Base-by-base conservation (phyloP, 2,113 vertebrate species). In the Lophotis ruficrista region DNA sequence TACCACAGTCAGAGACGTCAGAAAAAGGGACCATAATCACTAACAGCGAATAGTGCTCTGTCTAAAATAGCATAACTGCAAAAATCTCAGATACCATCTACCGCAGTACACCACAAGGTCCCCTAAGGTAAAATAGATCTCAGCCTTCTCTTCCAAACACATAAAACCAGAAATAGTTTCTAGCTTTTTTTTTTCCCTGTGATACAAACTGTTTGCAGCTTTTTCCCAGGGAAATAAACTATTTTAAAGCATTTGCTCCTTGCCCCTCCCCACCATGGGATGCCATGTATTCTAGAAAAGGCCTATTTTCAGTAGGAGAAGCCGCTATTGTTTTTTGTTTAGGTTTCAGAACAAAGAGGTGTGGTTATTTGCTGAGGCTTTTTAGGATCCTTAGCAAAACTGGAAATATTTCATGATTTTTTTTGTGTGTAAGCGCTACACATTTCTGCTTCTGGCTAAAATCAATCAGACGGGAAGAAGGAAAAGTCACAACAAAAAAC, bases 111-210 rank as follows among this genome's bases (percentile, higher is more conserved):
- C 86, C 91, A 64, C 94, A 62, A 85, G 77, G 92, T 93, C 90
- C 96, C 94, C 76, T 90, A 92, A 95, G 86, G 89, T 95, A 94
- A 94, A 95, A 93, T 1, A 82, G 61, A 92, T 72, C 90, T 85
- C 24, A 79, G 80, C 15, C 56, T 92, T 87, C 70, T 91, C 80
- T 93, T 89, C 72, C 94, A 94, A 96, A 87, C 41, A 93, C 30
- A 86, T 75, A 87, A 91, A 89, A 28, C 57, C 92, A 96, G 45
- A 94, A 96, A 96, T 51, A 84, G 91, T 51, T 92, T 82, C 33
- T 78, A 64, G 60, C 4, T 45, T 69, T 7, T 6, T 51, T 41
- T 45, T 19, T 78, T 48, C 20, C 9, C 50, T 58, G 28, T 41
- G 65, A 89, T 51, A 85, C 18, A 94, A 91, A 92, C 38, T 25